phyloP scores from a whole-genome alignment of 1,140 invertebrate genomes.

The Monomorium pharaonis region DNA sequence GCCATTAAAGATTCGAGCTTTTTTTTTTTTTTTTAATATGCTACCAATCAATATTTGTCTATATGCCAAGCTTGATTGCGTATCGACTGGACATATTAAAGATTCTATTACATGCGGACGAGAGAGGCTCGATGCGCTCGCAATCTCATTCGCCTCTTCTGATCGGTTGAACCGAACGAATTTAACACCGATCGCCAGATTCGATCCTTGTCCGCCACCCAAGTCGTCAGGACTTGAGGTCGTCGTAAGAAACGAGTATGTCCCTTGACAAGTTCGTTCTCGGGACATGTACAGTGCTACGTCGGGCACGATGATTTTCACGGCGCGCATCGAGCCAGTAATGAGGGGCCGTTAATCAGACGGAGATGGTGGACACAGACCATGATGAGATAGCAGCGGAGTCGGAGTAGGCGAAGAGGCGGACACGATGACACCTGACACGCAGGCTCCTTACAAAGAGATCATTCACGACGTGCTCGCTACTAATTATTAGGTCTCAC shows the following conservation, averaged over 20 bases:
- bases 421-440: slow-evolving; percentile 58
- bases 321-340: slow-evolving; percentile 40
- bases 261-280: slow-evolving; percentile 54
- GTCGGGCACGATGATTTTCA: slow-evolving; percentile 38
- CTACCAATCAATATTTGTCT: slow-evolving; percentile 39
- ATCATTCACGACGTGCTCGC: slow-evolving; percentile 55
- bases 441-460: slow-evolving; percentile 53
- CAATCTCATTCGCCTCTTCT: background rate
- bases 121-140: background rate
- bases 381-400: slow-evolving; percentile 43
- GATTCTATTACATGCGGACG: slow-evolving; percentile 36
- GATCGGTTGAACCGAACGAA: slow-evolving; percentile 17
- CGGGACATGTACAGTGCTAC: slow-evolving; percentile 25
- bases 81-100: background rate
- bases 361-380: slow-evolving; percentile 17
- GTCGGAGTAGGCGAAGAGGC: slow-evolving; percentile 40
- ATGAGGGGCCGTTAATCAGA: slow-evolving; percentile 53
- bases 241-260: slow-evolving; percentile 12
- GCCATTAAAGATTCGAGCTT: slow-evolving; percentile 28
- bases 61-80: slow-evolving; percentile 1
- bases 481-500: slow-evolving; percentile 54
- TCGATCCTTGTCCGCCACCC: slow-evolving; percentile 22
- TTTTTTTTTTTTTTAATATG: slow-evolving; percentile 3
- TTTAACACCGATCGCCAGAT: slow-evolving; percentile 17
- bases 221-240: slow-evolving; percentile 29